Base-by-base conservation (phyloP, 2,113 vertebrate species). In the Corapipo altera region DNA sequence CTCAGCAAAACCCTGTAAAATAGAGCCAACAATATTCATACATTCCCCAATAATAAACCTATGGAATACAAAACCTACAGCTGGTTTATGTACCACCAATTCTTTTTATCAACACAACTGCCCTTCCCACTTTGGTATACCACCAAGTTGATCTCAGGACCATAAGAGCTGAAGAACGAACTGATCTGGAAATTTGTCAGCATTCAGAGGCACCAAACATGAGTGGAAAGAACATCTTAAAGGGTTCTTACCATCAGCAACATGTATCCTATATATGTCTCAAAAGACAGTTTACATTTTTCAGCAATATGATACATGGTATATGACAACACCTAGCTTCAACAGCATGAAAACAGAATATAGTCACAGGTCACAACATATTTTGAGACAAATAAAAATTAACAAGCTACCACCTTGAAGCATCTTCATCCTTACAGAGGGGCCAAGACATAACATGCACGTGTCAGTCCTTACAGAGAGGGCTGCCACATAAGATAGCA, bases 1-100 rank as follows among this genome's bases (percentile, higher is more conserved):
- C 93, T 98, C 95, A 99, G 89, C 89, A 99, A 96, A 96, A 99
- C 93, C 89, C 99, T 99, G 96, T 93, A 97, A 98, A 96, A 92
- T 9, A 97, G 73, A 97, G 33, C 5, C 18, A 91, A 49, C 15
- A 82, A 89, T 27, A 91, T 75, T 94, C 16, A 90, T 6, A 35
- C 1, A 15, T 39, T 78, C 39, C 28, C 11, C 12, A 78, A 54
- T 28, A 74, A 59, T 32, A 84, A 66, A 58, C 5, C 26, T 55
- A 33, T 8, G 39, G 19, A 84, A 57, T 20, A 66, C 24, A 72
- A 2, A 37, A 77, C 3, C 20, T 89, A 35, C 30, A 89, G 24
- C 6, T 86, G 37, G 5, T 4, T 65, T 64, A 57, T 2, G 9
- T n/a, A 65, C 21, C 33, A 75, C 12, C n/a, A 37, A 22, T 58